A percentile compares a stretch with the other conserved stretches of the same genome.
Evolutionary conservation across 2,888 invertebrate species (phyloP).

Genomic region (Catotricha subobsoleta): DNA sequence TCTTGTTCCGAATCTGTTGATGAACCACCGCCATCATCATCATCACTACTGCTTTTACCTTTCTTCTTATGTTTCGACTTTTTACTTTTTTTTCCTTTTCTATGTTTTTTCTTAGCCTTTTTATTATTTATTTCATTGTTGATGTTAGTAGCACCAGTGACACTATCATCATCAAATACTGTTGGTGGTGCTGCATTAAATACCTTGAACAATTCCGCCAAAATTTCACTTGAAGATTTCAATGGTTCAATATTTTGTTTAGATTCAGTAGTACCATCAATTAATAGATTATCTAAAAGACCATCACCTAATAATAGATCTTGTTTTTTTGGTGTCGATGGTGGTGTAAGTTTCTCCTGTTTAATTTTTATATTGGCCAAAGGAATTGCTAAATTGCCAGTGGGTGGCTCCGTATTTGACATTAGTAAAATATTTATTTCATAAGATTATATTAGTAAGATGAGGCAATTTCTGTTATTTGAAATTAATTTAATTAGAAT

Average conservation of each 20-base stretch:
- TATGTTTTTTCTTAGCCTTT: conserved; percentile 21
- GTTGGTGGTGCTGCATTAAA: conserved; percentile 55
- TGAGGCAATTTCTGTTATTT: no score
- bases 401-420: no score
- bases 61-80: conserved; percentile 20
- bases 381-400: no score
- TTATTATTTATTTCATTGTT: no score
- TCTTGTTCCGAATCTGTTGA: conserved; percentile 13
- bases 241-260: conserved; percentile 24
- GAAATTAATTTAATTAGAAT: no score
- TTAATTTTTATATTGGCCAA: conserved; percentile 20
- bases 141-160: no score
- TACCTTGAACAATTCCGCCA: conserved; percentile 62
- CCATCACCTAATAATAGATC: background rate
- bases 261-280: conserved; percentile 12
- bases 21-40: no score
- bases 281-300: conserved; percentile 3
- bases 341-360: conserved; percentile 21
- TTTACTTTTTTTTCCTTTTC: conserved; percentile 24
- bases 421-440: no score
- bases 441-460: no score
- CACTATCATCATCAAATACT: conserved; percentile 25
- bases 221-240: conserved; percentile 42
- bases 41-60: conserved; percentile 15
- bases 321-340: background rate